These are phyloP conservation scores for Leptodactylus fuscus DNA, from an alignment of 2,113 vertebrate genomes.

Conservation along the genomic window DNA sequence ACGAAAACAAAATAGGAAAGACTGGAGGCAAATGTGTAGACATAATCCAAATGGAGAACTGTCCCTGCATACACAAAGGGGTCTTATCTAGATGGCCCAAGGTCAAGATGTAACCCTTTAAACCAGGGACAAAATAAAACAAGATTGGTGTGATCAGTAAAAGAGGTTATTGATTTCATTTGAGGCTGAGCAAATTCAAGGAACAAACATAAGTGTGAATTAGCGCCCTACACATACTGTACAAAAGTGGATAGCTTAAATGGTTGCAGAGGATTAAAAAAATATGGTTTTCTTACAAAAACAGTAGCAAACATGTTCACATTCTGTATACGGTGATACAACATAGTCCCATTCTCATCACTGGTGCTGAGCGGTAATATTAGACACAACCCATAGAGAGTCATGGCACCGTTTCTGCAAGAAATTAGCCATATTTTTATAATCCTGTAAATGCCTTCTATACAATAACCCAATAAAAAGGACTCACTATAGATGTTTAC, in stretches of 20 bases:
- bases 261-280: background rate
- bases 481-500: too few relatives aligned
- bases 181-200: background rate
- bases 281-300: background rate
- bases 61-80: constrained; percentile 14
- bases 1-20: background rate
- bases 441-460: too few relatives aligned
- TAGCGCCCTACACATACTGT: background rate
- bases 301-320: background rate
- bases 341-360: background rate
- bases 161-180: background rate
- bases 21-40: background rate
- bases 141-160: background rate
- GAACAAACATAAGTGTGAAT: background rate
- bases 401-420: too few relatives aligned
- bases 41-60: constrained; percentile 49
- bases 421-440: too few relatives aligned
- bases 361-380: background rate
- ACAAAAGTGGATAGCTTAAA: background rate
- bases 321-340: background rate
- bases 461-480: too few relatives aligned
- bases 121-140: background rate
- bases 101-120: constrained; percentile 22
- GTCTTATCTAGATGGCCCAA: constrained; percentile 1
- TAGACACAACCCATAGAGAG: background rate